Base-by-base conservation (phyloP, 2,888 invertebrate species). In the Scaptomyza polygonia region DNA sequence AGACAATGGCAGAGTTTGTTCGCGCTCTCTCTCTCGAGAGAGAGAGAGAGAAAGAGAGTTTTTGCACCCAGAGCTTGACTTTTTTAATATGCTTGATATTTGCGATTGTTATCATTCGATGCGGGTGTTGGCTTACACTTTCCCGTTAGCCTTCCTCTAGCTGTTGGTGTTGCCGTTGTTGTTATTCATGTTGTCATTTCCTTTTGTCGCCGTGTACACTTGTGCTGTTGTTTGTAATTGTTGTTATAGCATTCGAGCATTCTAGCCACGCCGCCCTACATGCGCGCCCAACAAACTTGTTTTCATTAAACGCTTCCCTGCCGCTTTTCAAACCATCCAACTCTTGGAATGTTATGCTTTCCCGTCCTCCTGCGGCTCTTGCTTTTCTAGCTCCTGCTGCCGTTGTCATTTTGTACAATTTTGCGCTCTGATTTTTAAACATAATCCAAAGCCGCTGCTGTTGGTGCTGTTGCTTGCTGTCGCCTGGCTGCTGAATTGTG, bases 161-260 rank as follows among this genome's bases (percentile, higher is more conserved):
- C 49, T 70, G 67, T 61, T 73, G 72, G 63, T 62, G 59, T 56
- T 27, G 27, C 2, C 12, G 57, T 52, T 75, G 75, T 79, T 84
- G 84, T 86, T 87, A 86, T 84, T 86, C 88, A 88, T 87, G 83
- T 83, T 83, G 86, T 83, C 83, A 85, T 85, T 83, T 83, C 88
- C 83, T 75, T 80, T 86, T 84, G 83, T 83, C 84, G 75, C 77
- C 69, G 69, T 71, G 34, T 25, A 25, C 9, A 25, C 9, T 29
- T 29, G 29, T 74, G 65, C 12, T 9, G 81, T 61, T 77, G 83
- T 83, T 61, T 77, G 83, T 83, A 86, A 86, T 88, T 83, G 88
- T 83, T 83, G 88, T 88, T 88, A 77, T 88, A 77, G 77, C 88
- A 82, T 82, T 87, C 83, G 76, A 73, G 85, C 39, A 82, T 81